A percentile compares a stretch with the other conserved stretches of the same genome.
Conservation (phyloP, 2,888 invertebrate species). For the Sesia apiformis region DNA sequence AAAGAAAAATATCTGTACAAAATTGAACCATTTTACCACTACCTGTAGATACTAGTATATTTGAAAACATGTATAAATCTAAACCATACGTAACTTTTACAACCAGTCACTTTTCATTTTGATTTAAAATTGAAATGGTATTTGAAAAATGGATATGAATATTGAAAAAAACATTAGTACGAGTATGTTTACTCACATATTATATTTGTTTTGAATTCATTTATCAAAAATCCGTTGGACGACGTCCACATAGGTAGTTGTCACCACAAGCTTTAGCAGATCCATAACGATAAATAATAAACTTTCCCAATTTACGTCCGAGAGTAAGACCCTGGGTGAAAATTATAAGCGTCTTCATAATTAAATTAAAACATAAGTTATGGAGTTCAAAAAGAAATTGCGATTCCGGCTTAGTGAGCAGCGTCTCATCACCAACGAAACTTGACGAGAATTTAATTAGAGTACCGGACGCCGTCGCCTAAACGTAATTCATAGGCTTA, state of each 20-base stretch:
- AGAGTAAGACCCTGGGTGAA: conserved; percentile 31
- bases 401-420: conserved; percentile 37
- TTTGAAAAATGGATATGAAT: no score
- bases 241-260: conserved; percentile 22
- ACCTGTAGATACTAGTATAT: no score
- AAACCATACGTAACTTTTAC: no score
- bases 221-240: no score
- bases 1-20: no score
- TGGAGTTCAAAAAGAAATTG: conserved; percentile 58
- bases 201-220: no score
- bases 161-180: no score
- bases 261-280: conserved; percentile 38
- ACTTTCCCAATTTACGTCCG: conserved; percentile 56
- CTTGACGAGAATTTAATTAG: conserved; percentile 55
- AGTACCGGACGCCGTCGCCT: conserved; percentile 11
- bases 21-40: no score
- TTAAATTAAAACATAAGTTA: conserved; percentile 66
- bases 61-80: no score
- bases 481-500: background rate
- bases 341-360: conserved; percentile 57
- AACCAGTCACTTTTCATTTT: no score
- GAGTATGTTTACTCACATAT: no score
- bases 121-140: no score
- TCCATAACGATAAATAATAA: conserved; percentile 54
- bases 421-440: conserved; percentile 31